Conservation (phyloP, 1,140 invertebrate genomes). For the Lepidostoma basale region DNA sequence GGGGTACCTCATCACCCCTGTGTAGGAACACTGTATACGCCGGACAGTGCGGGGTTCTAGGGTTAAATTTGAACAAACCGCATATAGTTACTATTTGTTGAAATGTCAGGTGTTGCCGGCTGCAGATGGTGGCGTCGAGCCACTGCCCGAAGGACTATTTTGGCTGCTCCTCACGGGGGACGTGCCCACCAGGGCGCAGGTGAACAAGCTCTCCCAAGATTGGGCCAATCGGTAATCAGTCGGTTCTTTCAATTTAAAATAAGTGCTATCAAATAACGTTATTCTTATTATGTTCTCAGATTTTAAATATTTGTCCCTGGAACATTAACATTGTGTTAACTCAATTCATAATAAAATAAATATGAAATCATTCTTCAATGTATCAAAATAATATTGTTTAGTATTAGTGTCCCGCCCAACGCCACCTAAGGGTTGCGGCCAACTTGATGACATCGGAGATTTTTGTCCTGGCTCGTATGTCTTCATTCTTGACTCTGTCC, state of each 20-base stretch:
- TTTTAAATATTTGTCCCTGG: constrained; percentile 49
- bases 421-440: no score
- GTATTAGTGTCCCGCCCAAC: background rate
- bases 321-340: constrained; percentile 71
- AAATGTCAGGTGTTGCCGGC: constrained; percentile 68
- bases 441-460: no score
- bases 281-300: no score
- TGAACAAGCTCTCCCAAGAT: constrained; percentile 77
- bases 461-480: no score
- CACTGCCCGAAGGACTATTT: constrained; percentile 88
- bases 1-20: no score
- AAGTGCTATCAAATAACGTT: constrained; percentile 88
- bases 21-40: no score
- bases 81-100: background rate
- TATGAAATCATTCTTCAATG: constrained; percentile 67
- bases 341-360: constrained; percentile 73
- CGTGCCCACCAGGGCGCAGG: constrained; percentile 78
- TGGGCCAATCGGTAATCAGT: constrained; percentile 70
- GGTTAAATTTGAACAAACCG: no score
- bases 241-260: constrained; percentile 65
- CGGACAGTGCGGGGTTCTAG: no score
- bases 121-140: constrained; percentile 77
- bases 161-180: constrained; percentile 89
- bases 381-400: background rate
- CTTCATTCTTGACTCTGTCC: no score